phyloP scores from a whole-genome alignment of 53 echinoderm and acorn worm species.

The Paracentrotus lividus region DNA sequence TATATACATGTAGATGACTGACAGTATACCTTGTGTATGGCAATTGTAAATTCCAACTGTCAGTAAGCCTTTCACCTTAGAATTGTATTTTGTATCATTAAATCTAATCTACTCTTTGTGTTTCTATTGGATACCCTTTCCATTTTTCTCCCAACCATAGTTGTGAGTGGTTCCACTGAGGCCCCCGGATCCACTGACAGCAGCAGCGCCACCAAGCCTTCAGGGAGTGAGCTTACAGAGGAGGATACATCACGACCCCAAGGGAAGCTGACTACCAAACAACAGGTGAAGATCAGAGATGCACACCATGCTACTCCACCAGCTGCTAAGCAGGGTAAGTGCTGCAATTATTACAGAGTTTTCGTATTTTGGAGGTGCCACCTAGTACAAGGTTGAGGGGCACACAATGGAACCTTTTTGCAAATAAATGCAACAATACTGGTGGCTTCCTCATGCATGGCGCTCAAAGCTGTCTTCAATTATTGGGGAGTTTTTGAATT shows the following conservation, averaged over 20 bases:
- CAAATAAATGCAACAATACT: no score
- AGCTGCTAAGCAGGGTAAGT: slow-evolving; percentile 52
- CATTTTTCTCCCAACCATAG: background rate
- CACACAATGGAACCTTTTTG: no score
- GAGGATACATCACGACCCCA: slow-evolving; percentile 8
- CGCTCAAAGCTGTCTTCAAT: no score
- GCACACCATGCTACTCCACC: slow-evolving; percentile 60
- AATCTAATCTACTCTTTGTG: no score
- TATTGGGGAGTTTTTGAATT: no score
- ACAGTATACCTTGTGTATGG: no score
- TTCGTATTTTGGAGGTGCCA: no score
- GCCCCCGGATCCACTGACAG: slow-evolving; percentile 59
- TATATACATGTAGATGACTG: no score
- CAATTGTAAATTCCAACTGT: background rate
- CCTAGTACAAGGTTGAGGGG: no score
- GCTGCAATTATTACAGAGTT: no score
- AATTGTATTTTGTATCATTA: background rate
- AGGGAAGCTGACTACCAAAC: slow-evolving; percentile 29
- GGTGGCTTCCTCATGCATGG: no score
- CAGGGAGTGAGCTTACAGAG: background rate
- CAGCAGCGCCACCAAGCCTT: background rate
- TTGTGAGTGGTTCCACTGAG: slow-evolving; percentile 62
- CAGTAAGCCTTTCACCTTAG: background rate
- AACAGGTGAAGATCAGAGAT: slow-evolving; percentile 40
- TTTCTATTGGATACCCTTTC: background rate